Base-by-base conservation (phyloP, 2,113 vertebrate species). In the Lagenorhynchus albirostris region DNA sequence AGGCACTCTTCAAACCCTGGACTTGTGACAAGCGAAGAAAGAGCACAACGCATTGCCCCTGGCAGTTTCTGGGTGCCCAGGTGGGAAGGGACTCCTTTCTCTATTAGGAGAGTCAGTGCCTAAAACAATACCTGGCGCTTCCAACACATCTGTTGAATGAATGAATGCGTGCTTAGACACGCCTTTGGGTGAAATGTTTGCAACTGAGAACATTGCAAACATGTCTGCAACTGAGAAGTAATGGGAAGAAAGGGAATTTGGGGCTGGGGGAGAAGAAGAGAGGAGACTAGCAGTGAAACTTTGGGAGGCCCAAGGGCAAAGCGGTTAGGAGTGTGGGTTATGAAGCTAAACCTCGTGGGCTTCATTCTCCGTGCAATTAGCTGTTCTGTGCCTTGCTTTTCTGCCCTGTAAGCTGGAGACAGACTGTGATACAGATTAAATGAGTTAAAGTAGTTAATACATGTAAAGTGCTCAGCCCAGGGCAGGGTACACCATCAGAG, bases 361-460 rank as follows among this genome's bases (percentile, higher is more conserved):
- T 47, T 8, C 1, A 10, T 33, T 26, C 58, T 53, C 81, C 36
- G 18, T 26, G 21, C 67, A 12, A 0, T 33, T 10, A 31, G 85
- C 73, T 26, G 10, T 50, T 58, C 41, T 44, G 55, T 15, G 33
- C 91, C 84, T 96, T 50, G 1, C 81, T 83, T 91, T 88, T 26
- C 36, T 77, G 33, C 53, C 44, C 41, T 74, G 18, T 17, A 38
- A 63, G 38, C 1, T 62, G 44, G 84, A 92, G 94, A 55, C 77
- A 41, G 82, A n/a, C 55, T 76, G 70, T 85, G 88, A 63, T 63
- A 7, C 25, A 88, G 74, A 89, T 47, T n/a, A 38, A 71, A 67
- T 74, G 87, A 94, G 80, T 92, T 89, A 41, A 58, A 63, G 33
- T 11, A 36, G 73, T 76, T 63, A 58, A 70, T 47, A 4, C 18